Evolutionary conservation across 30 jellyfish, hydroid and myxozoan species (phyloP).

Genomic region (Rhopilema esculentum): DNA sequence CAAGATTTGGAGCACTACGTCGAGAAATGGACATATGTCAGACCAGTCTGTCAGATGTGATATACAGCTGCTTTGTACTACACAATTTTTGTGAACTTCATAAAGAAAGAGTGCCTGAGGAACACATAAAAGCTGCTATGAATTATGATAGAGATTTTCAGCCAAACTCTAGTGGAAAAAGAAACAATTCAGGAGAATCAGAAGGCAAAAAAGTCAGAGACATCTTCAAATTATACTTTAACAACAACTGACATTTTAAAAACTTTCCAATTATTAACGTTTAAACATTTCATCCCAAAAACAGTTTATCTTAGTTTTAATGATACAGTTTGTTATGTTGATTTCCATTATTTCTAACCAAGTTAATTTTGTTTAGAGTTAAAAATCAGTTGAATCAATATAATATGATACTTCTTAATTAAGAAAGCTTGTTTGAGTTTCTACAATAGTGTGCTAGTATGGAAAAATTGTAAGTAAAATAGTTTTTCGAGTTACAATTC

Average conservation of each 20-base stretch:
- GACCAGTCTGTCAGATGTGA: conserved; percentile 49
- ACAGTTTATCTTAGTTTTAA: conserved; percentile 20
- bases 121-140: conserved; percentile 24
- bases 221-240: conserved; percentile 16
- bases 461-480: conserved; percentile 18
- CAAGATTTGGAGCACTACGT: conserved; percentile 55
- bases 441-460: conserved; percentile 26
- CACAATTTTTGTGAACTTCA: conserved; percentile 64
- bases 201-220: conserved; percentile 29
- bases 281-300: conserved; percentile 22
- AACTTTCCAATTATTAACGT: conserved; percentile 22
- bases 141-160: conserved; percentile 36
- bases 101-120: conserved; percentile 1
- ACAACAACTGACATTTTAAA: conserved; percentile 19
- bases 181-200: conserved; percentile 25
- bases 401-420: conserved; percentile 19
- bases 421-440: conserved; percentile 20
- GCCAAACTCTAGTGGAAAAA: conserved; percentile 7
- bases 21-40: conserved; percentile 60
- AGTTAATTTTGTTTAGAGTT: conserved; percentile 14
- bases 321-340: conserved; percentile 24
- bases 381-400: conserved; percentile 20
- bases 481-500: background rate
- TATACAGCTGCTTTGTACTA: conserved; percentile 58
- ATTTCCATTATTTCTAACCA: conserved; percentile 22